Evolutionary conservation across 2,113 vertebrate species (phyloP).

Genomic region (human (Homo sapiens)): DNA sequence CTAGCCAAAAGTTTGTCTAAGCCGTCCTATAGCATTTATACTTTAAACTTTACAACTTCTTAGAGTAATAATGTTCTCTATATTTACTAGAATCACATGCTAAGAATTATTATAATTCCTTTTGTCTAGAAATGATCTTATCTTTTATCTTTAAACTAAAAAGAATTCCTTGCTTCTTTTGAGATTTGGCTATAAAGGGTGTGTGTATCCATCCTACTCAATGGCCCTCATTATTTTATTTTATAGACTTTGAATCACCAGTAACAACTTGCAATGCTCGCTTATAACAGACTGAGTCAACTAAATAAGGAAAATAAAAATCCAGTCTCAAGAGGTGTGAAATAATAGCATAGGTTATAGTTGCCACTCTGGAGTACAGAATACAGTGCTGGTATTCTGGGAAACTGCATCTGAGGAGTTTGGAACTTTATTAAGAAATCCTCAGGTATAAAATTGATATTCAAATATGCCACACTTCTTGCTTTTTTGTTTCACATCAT

Average conservation of each 20-base stretch:
- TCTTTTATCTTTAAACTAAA: constrained; percentile 34
- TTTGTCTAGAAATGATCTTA: constrained; percentile 9
- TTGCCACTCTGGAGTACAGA: background rate
- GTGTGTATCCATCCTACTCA: background rate
- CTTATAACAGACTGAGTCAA: constrained; percentile 44
- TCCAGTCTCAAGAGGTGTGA: background rate
- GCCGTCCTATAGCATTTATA: background rate
- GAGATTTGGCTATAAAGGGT: constrained; percentile 13
- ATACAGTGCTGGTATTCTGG: background rate
- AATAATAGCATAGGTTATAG: background rate
- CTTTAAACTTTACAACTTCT: constrained; percentile 22
- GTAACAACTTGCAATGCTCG: constrained; percentile 44
- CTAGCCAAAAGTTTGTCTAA: background rate
- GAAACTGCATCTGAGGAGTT: constrained; percentile 24
- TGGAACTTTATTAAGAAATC: constrained; percentile 30
- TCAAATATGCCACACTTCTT: background rate
- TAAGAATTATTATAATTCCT: constrained; percentile 18
- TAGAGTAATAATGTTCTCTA: background rate
- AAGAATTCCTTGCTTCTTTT: background rate
- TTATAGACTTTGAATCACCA: constrained; percentile 55
- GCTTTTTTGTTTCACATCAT: background rate
- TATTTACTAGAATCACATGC: background rate
- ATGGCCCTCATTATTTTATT: constrained; percentile 35
- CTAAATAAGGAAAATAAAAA: constrained; percentile 54
- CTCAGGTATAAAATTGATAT: background rate